Base-by-base conservation (phyloP, 2,797 vertebrate genomes). In the Acanthurus leucopareius region DNA sequence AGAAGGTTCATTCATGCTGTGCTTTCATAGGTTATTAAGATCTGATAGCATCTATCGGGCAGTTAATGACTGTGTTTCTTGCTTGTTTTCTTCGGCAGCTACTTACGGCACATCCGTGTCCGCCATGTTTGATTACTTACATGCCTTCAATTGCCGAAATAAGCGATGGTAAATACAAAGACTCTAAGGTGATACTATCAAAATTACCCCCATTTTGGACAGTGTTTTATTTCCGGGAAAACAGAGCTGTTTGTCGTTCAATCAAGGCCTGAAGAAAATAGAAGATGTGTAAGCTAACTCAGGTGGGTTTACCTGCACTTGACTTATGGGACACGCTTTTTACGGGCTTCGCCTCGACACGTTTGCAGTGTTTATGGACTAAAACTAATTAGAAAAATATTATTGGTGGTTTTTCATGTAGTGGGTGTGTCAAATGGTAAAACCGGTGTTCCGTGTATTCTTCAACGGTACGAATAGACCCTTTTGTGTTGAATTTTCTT, bases 71-170 rank as follows among this genome's bases (percentile, higher is more conserved):
- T 75, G 80, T 72, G 79, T 80, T 88, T 91, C 77, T 86, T 45
- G 87, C 32, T 35, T 35, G 32, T 35, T 51, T 88, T 77, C 84
- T 77, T 85, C 88, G 72, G 64, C 80, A 82, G 75, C 87, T 95
- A 98, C 97, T 98, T 97, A 97, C 97, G 96, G 96, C 89, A 97
- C 97, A 86, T 95, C 97, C 73, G 89, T 92, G 93, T 97, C 96
- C 96, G 97, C 97, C 97, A 98, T 98, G 93, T 96, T 94, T 93
- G 87, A 86, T 44, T 35, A 73, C 47, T 56, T 57, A 16, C 11
- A 0, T 58, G 68, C 65, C 9, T 86, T 91, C 68, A 79, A 25
- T 14, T 53, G 59, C 70, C 42, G 5, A 58, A 19, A 22, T 51
- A 8, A 6, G 2, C n/a, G 0, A 75, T 84, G 13, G 89, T 6